These are phyloP conservation scores for Mareca strepera DNA, from an alignment of 2,797 vertebrate genomes.

Conservation along the genomic window DNA sequence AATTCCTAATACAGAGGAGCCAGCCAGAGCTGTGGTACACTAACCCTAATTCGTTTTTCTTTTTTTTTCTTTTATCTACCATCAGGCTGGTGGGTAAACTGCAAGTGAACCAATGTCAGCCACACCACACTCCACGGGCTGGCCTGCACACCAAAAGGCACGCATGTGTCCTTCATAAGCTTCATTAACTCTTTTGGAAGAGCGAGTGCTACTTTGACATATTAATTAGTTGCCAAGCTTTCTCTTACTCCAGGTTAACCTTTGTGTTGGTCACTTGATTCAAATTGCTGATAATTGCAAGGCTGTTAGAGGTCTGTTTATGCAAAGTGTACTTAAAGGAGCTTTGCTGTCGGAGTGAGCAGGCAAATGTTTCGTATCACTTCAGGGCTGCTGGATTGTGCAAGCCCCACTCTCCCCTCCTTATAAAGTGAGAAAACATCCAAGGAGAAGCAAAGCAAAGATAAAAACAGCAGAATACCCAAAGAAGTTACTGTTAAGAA, in stretches of 20 bases:
- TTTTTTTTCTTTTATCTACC: neutral
- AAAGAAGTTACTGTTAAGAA: neutral
- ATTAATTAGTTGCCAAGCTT: conserved; percentile 84
- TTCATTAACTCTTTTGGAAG: conserved; percentile 76
- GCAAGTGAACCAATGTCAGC: neutral
- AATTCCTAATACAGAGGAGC: too few species aligned
- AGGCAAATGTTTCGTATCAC: conserved; percentile 37
- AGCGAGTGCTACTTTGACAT: conserved; percentile 82
- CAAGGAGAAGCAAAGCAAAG: neutral
- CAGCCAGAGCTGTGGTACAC: too few species aligned
- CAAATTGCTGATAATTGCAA: conserved; percentile 76
- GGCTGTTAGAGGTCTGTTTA: conserved; percentile 68
- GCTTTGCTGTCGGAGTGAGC: conserved; percentile 16
- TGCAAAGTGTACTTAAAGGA: conserved; percentile 39
- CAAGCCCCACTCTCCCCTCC: neutral
- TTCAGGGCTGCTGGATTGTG: neutral
- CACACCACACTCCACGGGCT: neutral
- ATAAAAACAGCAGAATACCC: neutral
- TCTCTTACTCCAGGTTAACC: conserved; percentile 73
- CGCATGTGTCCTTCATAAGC: conserved; percentile 77
- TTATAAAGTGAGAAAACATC: neutral
- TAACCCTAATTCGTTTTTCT: too few species aligned
- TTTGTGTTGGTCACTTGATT: conserved; percentile 76
- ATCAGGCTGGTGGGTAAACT: conserved; percentile 20
- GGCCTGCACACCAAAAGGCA: conserved; percentile 47